Evolutionary conservation across 2,113 vertebrate genomes (phyloP), one percentile per base, ranked within the genome.

Genomic region (Clarias batrachus): DNA sequence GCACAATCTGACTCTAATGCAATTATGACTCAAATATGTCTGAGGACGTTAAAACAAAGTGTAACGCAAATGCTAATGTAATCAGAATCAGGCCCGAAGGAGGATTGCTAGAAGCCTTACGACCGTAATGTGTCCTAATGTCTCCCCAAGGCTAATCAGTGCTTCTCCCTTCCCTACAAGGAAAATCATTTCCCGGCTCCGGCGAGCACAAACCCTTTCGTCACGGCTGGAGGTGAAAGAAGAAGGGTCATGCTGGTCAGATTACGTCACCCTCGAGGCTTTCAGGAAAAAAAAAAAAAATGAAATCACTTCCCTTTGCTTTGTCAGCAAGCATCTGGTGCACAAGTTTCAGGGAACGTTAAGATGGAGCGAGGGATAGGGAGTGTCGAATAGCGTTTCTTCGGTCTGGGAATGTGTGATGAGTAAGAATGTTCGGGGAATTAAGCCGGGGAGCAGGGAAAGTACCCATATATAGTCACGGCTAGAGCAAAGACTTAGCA

Each of bases 381-480:
- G 59, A 86, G 82, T 13, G 30, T 65, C 79, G 27, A 33, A 87
- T 90, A 84, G 62, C 25, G 83, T 89, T 85, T 89, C 74, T 90
- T 33, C 77, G 30, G 88, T 91, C 90, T 89, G 85, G 80, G 90
- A 90, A 91, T 90, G 86, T 82, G 84, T 84, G 76, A 80, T 85
- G 87, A 89, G 83, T 83, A 87, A 85, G 84, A 83, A 74, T 48
- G 86, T 86, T 81, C 30, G 17, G 84, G 79, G 81, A 85, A 86
- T 57, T 78, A 62, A 80, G 82, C 21, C 59, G 10, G 63, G 3
- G 76, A 85, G 54, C 78, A 62, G 65, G 87, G 78, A 87, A 89
- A 86, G 90, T 84, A 83, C 17, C 90, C 91, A 87, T 89, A 88
- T 87, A 89, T 90, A 88, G 88, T 84, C 91, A 89, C 73, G 54